Conservation (phyloP, 2,888 invertebrate genomes). For the Leucania comma region DNA sequence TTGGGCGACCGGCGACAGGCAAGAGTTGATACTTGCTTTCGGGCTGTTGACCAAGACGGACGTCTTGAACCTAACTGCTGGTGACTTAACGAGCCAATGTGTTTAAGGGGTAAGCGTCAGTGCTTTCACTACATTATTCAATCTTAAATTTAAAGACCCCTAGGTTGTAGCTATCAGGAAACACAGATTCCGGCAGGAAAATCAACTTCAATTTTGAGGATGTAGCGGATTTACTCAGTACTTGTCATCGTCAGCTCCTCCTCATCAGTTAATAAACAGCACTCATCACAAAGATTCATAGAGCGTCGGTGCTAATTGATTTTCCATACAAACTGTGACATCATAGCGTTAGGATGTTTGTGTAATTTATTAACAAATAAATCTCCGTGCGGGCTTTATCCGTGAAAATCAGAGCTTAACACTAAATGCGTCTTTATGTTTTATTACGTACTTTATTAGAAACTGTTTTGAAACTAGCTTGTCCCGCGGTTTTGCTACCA, state of each 20-base stretch:
- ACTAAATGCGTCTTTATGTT: neutral
- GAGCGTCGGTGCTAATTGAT: slow-evolving; percentile 29
- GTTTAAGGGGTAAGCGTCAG: no score
- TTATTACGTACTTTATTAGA: neutral
- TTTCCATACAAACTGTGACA: slow-evolving; percentile 17
- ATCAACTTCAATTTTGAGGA: neutral
- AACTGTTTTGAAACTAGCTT: neutral
- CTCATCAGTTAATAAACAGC: neutral
- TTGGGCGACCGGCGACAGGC: no score
- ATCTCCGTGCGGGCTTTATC: slow-evolving; percentile 23
- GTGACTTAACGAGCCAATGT: no score
- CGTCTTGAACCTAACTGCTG: no score
- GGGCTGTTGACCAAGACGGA: no score
- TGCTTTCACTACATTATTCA: no score
- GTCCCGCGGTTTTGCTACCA: neutral
- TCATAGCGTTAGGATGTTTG: slow-evolving; percentile 30
- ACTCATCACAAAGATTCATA: slow-evolving; percentile 4
- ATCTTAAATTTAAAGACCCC: no score
- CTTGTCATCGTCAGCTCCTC: neutral
- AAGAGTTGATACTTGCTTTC: no score
- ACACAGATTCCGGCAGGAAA: no score
- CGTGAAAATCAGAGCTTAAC: slow-evolving; percentile 26
- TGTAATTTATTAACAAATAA: slow-evolving; percentile 28
- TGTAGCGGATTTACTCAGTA: no score
- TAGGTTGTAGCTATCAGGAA: no score